Conservation (phyloP, 2,888 invertebrate species). For the Cheilosia soror region DNA sequence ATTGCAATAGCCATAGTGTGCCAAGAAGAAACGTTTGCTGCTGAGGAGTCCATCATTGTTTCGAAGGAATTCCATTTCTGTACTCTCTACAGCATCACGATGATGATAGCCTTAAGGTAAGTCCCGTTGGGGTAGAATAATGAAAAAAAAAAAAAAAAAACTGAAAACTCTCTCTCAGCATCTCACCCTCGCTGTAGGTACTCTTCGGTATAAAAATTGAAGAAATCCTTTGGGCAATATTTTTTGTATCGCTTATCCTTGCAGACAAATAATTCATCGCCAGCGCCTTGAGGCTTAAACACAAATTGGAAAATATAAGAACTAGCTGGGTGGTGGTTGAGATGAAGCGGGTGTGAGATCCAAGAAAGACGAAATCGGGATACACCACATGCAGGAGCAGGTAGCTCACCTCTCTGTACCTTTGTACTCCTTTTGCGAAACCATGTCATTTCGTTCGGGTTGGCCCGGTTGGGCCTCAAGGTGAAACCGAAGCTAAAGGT, state of each 20-base stretch:
- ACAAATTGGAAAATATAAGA: slow-evolving; percentile 78
- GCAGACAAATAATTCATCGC: slow-evolving; percentile 78
- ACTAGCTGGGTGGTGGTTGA: slow-evolving; percentile 77
- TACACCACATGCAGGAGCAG: slow-evolving; percentile 28
- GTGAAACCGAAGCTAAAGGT: slow-evolving; percentile 69
- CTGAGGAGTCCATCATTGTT: slow-evolving; percentile 66
- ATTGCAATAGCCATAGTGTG: slow-evolving; percentile 52
- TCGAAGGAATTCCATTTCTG: slow-evolving; percentile 68
- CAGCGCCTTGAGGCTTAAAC: slow-evolving; percentile 76
- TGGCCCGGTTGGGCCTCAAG: slow-evolving; percentile 68
- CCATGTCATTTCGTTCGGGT: slow-evolving; percentile 70
- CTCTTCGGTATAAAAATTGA: slow-evolving; percentile 57
- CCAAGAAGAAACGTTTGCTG: slow-evolving; percentile 43
- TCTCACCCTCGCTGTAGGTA: slow-evolving; percentile 9
- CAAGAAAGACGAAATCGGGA: slow-evolving; percentile 64
- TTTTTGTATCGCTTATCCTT: slow-evolving; percentile 74
- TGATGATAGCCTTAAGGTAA: slow-evolving; percentile 68
- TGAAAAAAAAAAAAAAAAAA: slow-evolving; percentile 66
- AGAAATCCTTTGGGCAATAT: slow-evolving; percentile 72
- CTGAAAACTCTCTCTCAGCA: slow-evolving; percentile 8
- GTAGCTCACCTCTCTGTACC: slow-evolving; percentile 66
- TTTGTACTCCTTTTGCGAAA: slow-evolving; percentile 61
- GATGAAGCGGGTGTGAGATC: slow-evolving; percentile 42
- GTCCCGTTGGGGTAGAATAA: slow-evolving; percentile 71
- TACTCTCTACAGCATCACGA: slow-evolving; percentile 52